These are phyloP conservation scores for Cotesia congregata DNA, from an alignment of 2,888 invertebrate species.

Conservation along the genomic window DNA sequence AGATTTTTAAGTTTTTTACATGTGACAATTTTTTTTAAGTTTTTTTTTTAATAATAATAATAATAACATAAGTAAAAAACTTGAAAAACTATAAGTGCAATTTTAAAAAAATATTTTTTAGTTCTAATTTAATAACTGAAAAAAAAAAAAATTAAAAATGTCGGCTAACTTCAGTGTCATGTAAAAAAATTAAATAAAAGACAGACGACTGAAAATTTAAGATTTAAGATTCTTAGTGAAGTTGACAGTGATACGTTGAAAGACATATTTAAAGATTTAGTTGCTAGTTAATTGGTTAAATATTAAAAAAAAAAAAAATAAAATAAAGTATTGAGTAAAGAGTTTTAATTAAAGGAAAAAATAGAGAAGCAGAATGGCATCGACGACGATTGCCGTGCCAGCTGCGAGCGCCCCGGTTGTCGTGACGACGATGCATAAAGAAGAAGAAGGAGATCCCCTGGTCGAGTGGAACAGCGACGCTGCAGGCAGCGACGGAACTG, in stretches of 20 bases:
- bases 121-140: too few relatives aligned
- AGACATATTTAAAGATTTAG: neutral
- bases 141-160: too few relatives aligned
- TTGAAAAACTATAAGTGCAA: too few relatives aligned
- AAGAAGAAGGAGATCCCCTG: conserved; percentile 58
- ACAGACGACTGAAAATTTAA: conserved; percentile 21
- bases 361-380: conserved; percentile 53
- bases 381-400: conserved; percentile 64
- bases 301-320: neutral
- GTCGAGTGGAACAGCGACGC: conserved; percentile 54
- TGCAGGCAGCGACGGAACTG: conserved; percentile 46
- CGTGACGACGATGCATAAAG: conserved; percentile 53
- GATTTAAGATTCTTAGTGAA: conserved; percentile 37
- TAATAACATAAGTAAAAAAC: too few relatives aligned
- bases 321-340: neutral
- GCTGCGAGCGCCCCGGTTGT: conserved; percentile 56
- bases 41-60: too few relatives aligned
- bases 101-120: too few relatives aligned
- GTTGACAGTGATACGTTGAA: conserved; percentile 17
- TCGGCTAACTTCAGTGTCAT: too few relatives aligned
- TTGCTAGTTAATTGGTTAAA: neutral
- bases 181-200: neutral
- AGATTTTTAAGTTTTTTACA: too few relatives aligned
- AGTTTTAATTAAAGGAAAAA: conserved; percentile 6
- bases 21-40: too few relatives aligned